Evolutionary conservation across 1,140 invertebrate genomes (phyloP).

Genomic region (Nixonia krombeini): DNA sequence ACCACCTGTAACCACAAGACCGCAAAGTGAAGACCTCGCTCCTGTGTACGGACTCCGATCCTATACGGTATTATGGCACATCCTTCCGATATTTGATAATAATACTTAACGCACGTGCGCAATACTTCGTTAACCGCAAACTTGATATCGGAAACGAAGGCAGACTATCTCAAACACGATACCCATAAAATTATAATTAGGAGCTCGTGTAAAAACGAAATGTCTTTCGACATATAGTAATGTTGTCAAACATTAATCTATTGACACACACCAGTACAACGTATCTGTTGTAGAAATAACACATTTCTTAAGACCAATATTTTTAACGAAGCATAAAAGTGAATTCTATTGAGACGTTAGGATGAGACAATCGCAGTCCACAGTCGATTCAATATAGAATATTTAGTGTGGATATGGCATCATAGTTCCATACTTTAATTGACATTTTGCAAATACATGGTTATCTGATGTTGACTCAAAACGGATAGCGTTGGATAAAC

Average conservation of each 20-base stretch:
- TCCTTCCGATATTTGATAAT: slow-evolving; percentile 47
- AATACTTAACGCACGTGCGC: slow-evolving; percentile 47
- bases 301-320: too few relatives aligned
- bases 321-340: slow-evolving; percentile 3
- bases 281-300: too few relatives aligned
- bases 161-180: slow-evolving; percentile 31
- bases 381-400: slow-evolving; percentile 13
- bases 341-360: too few relatives aligned
- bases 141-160: slow-evolving; percentile 27
- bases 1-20: slow-evolving; percentile 56
- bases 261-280: too few relatives aligned
- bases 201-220: neutral
- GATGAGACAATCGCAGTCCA: too few relatives aligned
- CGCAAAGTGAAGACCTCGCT: slow-evolving; percentile 40
- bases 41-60: slow-evolving; percentile 42
- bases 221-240: too few relatives aligned
- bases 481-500: slow-evolving; percentile 51
- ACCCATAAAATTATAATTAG: slow-evolving; percentile 50
- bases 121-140: slow-evolving; percentile 32
- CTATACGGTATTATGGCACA: slow-evolving; percentile 43
- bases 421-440: slow-evolving; percentile 32
- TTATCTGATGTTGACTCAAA: slow-evolving; percentile 44
- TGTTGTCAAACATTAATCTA: too few relatives aligned
- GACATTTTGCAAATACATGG: slow-evolving; percentile 44
- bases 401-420: slow-evolving; percentile 18